These are phyloP conservation scores for Lepilemur septentrionalis DNA, from an alignment of 2,797 vertebrate genomes.

Conservation along the genomic window DNA sequence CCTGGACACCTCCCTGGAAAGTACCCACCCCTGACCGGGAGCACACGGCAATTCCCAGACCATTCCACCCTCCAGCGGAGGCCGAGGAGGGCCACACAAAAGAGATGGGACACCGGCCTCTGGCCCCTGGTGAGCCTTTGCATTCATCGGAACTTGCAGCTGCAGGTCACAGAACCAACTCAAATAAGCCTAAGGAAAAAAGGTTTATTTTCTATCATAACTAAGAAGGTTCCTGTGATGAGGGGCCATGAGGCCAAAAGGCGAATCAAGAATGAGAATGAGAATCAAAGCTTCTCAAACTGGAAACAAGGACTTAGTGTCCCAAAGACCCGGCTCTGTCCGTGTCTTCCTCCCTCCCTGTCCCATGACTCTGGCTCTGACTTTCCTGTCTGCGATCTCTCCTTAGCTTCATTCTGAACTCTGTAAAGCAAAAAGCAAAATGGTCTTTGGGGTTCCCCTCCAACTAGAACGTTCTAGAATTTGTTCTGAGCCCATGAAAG, in stretches of 20 bases:
- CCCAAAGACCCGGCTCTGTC: too few relatives aligned
- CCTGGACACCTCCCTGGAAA: neutral
- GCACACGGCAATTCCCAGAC: neutral
- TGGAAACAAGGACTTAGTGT: neutral
- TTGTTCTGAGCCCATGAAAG: neutral
- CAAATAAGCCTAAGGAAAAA: neutral
- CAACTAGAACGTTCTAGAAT: neutral
- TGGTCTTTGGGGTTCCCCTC: neutral
- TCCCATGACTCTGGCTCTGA: neutral
- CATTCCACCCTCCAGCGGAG: neutral
- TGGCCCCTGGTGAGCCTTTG: neutral
- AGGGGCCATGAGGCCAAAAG: neutral
- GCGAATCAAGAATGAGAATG: neutral
- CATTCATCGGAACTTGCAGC: neutral
- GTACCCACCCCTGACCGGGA: too few relatives aligned
- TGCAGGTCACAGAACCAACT: neutral
- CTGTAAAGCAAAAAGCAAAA: neutral
- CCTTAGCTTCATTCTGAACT: neutral
- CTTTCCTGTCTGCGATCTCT: neutral
- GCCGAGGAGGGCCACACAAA: too few relatives aligned
- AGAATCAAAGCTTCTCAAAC: neutral
- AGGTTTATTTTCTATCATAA: neutral
- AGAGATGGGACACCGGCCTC: too few relatives aligned
- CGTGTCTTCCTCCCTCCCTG: accelerated
- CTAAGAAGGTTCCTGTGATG: neutral